Evolutionary conservation across 1,140 invertebrate species (phyloP), one percentile per base, ranked within the genome.

Genomic region (Scylla paramamosain): DNA sequence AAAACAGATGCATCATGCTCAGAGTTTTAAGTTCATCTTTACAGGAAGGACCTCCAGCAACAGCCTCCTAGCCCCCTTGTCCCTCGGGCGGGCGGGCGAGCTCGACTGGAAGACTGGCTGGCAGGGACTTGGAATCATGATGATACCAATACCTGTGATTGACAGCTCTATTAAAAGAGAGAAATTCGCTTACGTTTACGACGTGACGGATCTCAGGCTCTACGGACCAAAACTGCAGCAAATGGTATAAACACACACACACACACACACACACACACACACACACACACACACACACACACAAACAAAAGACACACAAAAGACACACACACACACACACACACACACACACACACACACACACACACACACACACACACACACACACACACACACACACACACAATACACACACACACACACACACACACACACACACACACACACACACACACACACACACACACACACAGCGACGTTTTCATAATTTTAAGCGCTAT

Each of bases 91-190:
- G 48, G 48, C 3, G 28, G 6, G 90, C 25, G 12, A n/a, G 86
- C 86, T 16, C 16, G 6, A 14, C 46, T 52, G 45, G 46, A 48
- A 90, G 3, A 31, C 32, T n/a, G 28, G 25, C 46, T 4, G 48
- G 10, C 28, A 67, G 31, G 48, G 90, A 91, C 90, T 67, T 29
- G 52, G 48, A 91, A 48, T 92, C 67, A 67, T 14, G 32, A 82
- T 82, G 45, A 67, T 84, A 48, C 91, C 91, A 92, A 92, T 92
- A 92, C 91, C 77, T 83, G 91, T 92, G 91, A 92, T 82, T 92
- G 91, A 92, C 91, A 92, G 77, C 77, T 92, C 91, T 82, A 92
- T 92, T 92, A 92, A 92, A 92, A 92, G 91, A 92, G 91, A 92
- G 91, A 92, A 92, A 92, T 83, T 92, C 77, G 91, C 91, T 92